A percentile compares a stretch with the other conserved stretches of the same genome.
phyloP scores from a whole-genome alignment of 2,797 vertebrate species.

The Periophthalmus magnuspinnatus region DNA sequence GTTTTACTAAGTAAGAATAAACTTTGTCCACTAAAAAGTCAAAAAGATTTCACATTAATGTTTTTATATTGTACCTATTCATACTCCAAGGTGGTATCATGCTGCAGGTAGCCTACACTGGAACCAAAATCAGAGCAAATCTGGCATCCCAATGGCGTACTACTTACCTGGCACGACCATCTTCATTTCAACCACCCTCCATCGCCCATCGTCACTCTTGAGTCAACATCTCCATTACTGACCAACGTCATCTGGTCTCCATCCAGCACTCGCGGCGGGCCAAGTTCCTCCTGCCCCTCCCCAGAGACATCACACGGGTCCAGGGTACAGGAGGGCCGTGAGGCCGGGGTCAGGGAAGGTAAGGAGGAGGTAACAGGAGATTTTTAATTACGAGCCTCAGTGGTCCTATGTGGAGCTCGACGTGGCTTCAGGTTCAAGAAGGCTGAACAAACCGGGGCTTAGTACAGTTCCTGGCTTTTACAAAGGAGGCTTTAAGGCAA shows the following conservation, averaged over 20 bases:
- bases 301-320: conserved; percentile 52
- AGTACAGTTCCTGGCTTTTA: conserved; percentile 47
- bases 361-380: conserved; percentile 67
- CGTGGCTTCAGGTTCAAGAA: conserved; percentile 45
- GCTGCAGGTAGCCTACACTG: neutral
- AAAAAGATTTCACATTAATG: too few relatives aligned
- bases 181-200: conserved; percentile 38
- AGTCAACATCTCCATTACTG: conserved; percentile 64
- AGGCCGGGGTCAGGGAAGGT: conserved; percentile 60
- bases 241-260: conserved; percentile 47
- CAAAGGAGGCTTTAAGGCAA: conserved; percentile 45
- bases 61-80: too few relatives aligned
- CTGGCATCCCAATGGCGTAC: conserved; percentile 21
- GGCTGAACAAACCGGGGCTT: conserved; percentile 43
- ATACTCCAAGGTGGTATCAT: neutral
- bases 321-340: conserved; percentile 38
- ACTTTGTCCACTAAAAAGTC: conserved; percentile 6
- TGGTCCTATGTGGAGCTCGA: conserved; percentile 60
- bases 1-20: neutral
- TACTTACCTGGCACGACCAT: conserved; percentile 52
- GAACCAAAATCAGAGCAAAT: conserved; percentile 14
- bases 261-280: conserved; percentile 35
- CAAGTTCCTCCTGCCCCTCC: conserved; percentile 59
- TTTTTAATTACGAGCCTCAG: conserved; percentile 74
- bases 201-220: conserved; percentile 45